Evolutionary conservation across 2,888 invertebrate species (phyloP), one percentile per base, ranked within the genome.

Genomic region (Athalia rosae): DNA sequence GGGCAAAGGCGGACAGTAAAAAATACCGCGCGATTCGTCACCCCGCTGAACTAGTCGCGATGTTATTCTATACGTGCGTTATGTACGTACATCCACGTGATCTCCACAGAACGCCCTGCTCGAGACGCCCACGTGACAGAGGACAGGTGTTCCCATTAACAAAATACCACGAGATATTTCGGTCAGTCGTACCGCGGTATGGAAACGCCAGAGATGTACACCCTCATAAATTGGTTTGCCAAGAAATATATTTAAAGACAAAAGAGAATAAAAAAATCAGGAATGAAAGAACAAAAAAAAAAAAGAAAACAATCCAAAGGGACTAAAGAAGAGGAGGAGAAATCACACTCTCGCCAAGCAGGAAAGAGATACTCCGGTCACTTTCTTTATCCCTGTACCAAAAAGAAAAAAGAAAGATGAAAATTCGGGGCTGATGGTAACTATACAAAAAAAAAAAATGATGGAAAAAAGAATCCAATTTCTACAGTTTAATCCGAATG

Each of bases 11-110:
- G 82, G 77, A 78, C 81, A 81, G 71, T 79, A 80, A 80, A 81
- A 81, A 82, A 84, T 82, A 79, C 76, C 76, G 76, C 61, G 73
- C 84, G 79, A 83, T 83, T 82, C 78, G 82, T 82, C 84, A 81
- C 81, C 28, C 28, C 66, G 79, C 77, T 80, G 81, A 77, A 81
- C 77, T 84, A 82, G 83, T 82, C 78, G 78, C 74, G 73, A 56
- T 58, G 56, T 71, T n/a, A 45, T 8, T 48, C 7, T 28, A 28
- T 28, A 2, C 28, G 28, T 28, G 28, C 28, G 28, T 28, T 28
- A 28, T 28, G 28, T 28, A 28, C 28, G 28, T 28, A 28, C 28
- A 8, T 11, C 11, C 15, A 61, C 8, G 8, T 13, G 13, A 61
- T 53, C 53, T 53, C 53, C 61, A 28, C 28, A 28, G 28, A 28